phyloP scores from a whole-genome alignment of 2,797 vertebrate species.

The Nasua narica region DNA sequence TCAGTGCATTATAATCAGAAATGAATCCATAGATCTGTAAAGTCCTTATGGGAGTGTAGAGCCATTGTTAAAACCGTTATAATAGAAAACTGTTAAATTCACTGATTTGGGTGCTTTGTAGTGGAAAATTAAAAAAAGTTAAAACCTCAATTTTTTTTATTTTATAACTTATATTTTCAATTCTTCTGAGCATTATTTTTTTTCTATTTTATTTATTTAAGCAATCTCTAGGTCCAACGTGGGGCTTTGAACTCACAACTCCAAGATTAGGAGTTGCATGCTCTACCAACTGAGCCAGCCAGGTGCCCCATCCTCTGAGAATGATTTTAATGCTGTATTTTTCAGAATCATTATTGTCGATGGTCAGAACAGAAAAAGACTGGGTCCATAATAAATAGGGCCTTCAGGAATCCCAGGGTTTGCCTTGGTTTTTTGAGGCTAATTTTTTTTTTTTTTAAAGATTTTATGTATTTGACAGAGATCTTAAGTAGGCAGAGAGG shows the following conservation, averaged over 20 bases:
- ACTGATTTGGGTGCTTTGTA: not conserved
- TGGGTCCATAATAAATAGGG: not conserved
- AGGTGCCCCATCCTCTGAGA: not conserved
- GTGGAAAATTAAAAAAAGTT: not conserved
- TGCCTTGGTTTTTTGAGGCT: not conserved
- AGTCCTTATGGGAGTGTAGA: not conserved
- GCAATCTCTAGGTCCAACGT: not conserved
- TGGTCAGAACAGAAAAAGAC: not conserved
- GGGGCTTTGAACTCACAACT: not conserved
- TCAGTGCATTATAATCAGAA: not conserved
- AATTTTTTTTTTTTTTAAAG: too few species aligned
- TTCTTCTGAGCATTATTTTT: not conserved
- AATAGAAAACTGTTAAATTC: not conserved
- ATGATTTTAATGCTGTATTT: not conserved
- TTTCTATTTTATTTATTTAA: not conserved
- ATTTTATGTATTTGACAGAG: too few species aligned
- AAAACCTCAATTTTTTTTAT: not conserved
- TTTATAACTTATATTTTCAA: not conserved
- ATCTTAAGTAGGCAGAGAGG: too few species aligned
- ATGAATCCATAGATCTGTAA: not conserved
- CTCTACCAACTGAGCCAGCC: not conserved
- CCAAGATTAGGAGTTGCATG: not conserved
- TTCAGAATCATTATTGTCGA: not conserved
- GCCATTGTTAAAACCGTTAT: not conserved
- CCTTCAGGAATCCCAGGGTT: not conserved